Percentiles rank a stretch among this genome's conserved stretches.
phyloP scores from a whole-genome alignment of 2,797 vertebrate genomes.

The Numenius phaeopus region DNA sequence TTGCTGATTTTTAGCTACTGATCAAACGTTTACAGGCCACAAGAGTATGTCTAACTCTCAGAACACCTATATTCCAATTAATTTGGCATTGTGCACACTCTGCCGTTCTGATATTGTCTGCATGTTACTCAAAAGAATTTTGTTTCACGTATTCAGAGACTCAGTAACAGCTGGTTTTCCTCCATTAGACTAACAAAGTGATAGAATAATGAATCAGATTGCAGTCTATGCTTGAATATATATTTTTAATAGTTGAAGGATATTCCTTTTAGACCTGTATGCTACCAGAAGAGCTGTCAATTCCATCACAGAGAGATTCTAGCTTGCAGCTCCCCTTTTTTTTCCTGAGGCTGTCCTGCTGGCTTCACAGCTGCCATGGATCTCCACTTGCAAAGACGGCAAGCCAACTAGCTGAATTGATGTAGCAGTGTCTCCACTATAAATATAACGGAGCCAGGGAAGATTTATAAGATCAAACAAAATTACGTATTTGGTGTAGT shows the following conservation, averaged over 20 bases:
- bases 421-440: not conserved
- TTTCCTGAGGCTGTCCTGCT: not conserved
- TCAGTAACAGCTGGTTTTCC: conserved; percentile 59
- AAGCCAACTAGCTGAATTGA: not conserved
- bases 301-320: not conserved
- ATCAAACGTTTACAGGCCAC: conserved; percentile 65
- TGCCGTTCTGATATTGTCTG: conserved; percentile 36
- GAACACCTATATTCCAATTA: conserved; percentile 66
- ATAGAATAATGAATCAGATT: conserved; percentile 57
- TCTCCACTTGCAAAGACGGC: not conserved
- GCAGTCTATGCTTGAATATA: not conserved
- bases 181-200: conserved; percentile 46
- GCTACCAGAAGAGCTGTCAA: not conserved
- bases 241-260: conserved; percentile 25
- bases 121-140: conserved; percentile 35
- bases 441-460: not conserved
- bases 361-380: not conserved
- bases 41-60: conserved; percentile 38
- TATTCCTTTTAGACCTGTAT: not conserved
- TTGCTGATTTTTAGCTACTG: conserved; percentile 40
- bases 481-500: not conserved
- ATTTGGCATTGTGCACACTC: conserved; percentile 34
- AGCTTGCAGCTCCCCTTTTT: not conserved
- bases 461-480: not conserved
- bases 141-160: conserved; percentile 52